Evolutionary conservation across 2,888 invertebrate genomes (phyloP).

Genomic region (Celastrina argiolus): DNA sequence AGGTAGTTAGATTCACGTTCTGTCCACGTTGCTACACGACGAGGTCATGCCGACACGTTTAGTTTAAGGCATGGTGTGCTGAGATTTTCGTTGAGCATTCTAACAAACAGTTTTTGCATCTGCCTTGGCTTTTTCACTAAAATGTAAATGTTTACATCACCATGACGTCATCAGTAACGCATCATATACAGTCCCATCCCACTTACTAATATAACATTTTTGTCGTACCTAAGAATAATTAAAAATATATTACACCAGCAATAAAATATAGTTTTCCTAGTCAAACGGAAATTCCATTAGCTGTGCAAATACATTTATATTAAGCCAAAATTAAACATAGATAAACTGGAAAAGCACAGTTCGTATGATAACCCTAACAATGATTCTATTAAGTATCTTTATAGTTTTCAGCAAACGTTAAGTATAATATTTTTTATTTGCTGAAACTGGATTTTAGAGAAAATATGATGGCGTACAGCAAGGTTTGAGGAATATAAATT

Average conservation of each 20-base stretch:
- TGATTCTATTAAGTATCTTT: too few relatives aligned
- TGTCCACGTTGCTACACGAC: conserved; percentile 35
- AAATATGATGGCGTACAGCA: not conserved
- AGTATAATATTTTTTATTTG: not conserved
- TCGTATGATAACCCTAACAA: too few relatives aligned
- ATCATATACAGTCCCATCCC: conserved; percentile 23
- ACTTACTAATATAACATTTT: not conserved
- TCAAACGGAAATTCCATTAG: not conserved
- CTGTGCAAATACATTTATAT: too few relatives aligned
- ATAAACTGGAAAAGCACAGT: too few relatives aligned
- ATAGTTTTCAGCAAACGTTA: too few relatives aligned
- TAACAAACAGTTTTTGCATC: conserved; percentile 48
- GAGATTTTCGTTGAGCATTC: conserved; percentile 47
- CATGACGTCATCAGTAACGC: conserved; percentile 33
- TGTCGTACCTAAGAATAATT: not conserved
- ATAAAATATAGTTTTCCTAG: not conserved
- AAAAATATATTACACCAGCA: not conserved
- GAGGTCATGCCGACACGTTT: conserved; percentile 67
- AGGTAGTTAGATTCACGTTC: conserved; percentile 44
- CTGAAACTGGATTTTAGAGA: not conserved
- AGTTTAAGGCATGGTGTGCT: conserved; percentile 65
- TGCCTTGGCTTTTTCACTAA: conserved; percentile 52
- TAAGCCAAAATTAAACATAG: too few relatives aligned
- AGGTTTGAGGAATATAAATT: not conserved
- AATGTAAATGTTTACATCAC: conserved; percentile 33